A percentile compares a stretch with the other conserved stretches of the same genome.
These are phyloP conservation scores for Pseudonaja textilis DNA, from an alignment of 2,113 vertebrate species.

Conservation along the genomic window DNA sequence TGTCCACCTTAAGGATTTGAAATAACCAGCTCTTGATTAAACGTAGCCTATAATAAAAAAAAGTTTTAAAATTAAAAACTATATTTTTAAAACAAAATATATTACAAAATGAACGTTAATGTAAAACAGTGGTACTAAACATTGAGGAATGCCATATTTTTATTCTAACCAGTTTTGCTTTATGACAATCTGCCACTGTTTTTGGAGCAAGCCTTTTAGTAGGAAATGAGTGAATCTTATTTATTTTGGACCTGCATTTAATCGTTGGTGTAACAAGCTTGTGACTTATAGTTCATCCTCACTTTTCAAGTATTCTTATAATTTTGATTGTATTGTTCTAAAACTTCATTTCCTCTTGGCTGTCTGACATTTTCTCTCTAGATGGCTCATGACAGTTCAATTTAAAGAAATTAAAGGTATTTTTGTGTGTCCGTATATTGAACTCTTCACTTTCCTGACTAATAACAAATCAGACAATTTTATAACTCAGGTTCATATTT, in stretches of 20 bases:
- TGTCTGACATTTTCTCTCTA: slow-evolving; percentile 26
- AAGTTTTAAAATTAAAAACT: not conserved
- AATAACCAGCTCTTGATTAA: not conserved
- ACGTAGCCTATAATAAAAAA: not conserved
- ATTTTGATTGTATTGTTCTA: slow-evolving; percentile 37
- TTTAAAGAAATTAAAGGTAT: slow-evolving; percentile 21
- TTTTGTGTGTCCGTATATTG: not conserved
- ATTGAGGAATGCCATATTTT: not conserved
- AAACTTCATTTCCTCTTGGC: not conserved
- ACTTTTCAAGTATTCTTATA: slow-evolving; percentile 25
- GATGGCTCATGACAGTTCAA: slow-evolving; percentile 22
- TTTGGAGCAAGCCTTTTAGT: not conserved
- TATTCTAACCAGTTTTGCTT: not conserved
- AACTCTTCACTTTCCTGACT: not conserved
- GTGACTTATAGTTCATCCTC: slow-evolving; percentile 13
- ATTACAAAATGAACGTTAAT: not conserved
- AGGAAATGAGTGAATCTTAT: not conserved
- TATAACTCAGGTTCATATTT: not conserved
- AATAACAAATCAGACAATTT: not conserved
- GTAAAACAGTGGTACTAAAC: not conserved
- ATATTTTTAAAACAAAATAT: not conserved
- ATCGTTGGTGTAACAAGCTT: slow-evolving; percentile 10
- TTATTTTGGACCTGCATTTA: slow-evolving; percentile 35
- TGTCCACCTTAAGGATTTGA: not conserved
- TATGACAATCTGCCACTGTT: not conserved